These are phyloP conservation scores for Ptilonorhynchus violaceus DNA, from an alignment of 2,113 vertebrate genomes.

Conservation along the genomic window DNA sequence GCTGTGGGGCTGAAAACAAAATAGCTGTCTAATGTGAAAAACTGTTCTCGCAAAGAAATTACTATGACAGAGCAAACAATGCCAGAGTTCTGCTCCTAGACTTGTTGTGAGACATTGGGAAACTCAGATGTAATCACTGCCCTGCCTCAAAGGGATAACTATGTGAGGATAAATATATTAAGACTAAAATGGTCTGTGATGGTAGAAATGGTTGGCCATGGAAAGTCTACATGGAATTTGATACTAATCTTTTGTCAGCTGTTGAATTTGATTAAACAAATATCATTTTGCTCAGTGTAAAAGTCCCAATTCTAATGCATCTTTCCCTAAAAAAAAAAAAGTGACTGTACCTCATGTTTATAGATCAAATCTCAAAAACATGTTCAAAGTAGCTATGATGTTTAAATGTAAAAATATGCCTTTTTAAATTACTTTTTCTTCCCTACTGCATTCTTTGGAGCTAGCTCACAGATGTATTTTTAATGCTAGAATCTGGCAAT, in stretches of 20 bases:
- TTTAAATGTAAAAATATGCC: background rate
- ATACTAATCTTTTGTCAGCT: background rate
- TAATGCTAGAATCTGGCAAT: background rate
- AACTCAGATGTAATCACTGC: background rate
- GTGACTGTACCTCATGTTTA: background rate
- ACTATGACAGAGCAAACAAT: background rate
- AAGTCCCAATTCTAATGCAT: background rate
- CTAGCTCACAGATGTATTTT: background rate
- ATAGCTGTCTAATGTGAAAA: background rate
- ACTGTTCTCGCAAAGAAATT: background rate
- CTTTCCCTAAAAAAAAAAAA: background rate
- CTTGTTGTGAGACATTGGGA: background rate
- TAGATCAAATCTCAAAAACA: background rate
- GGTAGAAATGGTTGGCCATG: background rate
- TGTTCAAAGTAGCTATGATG: background rate
- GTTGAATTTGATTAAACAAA: background rate
- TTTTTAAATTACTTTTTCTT: background rate
- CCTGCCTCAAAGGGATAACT: background rate
- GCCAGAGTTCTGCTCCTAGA: constrained; percentile 18
- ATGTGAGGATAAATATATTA: constrained; percentile 12
- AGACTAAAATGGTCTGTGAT: background rate
- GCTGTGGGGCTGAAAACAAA: background rate
- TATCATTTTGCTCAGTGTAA: background rate
- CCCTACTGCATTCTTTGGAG: background rate
- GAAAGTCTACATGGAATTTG: background rate